Percentiles rank a stretch among this genome's conserved stretches.
phyloP scores from a whole-genome alignment of 1,140 invertebrate genomes.

The Drosophila jambulina region DNA sequence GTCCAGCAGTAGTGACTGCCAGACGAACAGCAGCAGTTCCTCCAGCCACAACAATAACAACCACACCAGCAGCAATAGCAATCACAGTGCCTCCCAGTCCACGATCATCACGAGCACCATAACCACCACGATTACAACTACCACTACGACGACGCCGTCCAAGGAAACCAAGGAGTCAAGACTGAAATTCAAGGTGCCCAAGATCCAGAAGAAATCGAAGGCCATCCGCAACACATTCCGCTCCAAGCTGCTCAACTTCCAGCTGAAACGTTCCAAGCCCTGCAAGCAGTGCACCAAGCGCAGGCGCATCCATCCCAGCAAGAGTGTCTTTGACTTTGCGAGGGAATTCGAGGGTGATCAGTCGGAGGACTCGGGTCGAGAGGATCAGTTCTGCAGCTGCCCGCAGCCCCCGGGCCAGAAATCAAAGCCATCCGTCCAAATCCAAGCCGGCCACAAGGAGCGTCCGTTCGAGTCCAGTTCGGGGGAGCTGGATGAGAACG shows the following conservation, averaged over 20 bases:
- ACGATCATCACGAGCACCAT: conserved; percentile 64
- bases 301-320: conserved; percentile 79
- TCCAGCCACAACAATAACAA: conserved; percentile 44
- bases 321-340: conserved; percentile 77
- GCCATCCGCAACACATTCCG: conserved; percentile 83
- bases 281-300: conserved; percentile 81
- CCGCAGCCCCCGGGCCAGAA: conserved; percentile 30
- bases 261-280: conserved; percentile 67
- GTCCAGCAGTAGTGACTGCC: conserved; percentile 42
- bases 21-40: conserved; percentile 32
- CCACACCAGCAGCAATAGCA: conserved; percentile 43
- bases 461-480: conserved; percentile 50
- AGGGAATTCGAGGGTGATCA: conserved; percentile 62
- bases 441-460: conserved; percentile 32
- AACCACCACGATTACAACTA: conserved; percentile 54
- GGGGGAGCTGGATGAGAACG: conserved; percentile 52
- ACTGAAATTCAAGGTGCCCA: conserved; percentile 84
- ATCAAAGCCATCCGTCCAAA: conserved; percentile 39
- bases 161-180: conserved; percentile 70
- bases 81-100: conserved; percentile 51
- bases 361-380: conserved; percentile 2
- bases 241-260: conserved; percentile 75
- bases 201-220: conserved; percentile 84
- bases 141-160: conserved; percentile 70
- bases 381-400: conserved; percentile 74